A percentile compares a stretch with the other conserved stretches of the same genome.
Evolutionary conservation across 2,888 invertebrate genomes (phyloP).

Genomic region (Odontomyia ornata): DNA sequence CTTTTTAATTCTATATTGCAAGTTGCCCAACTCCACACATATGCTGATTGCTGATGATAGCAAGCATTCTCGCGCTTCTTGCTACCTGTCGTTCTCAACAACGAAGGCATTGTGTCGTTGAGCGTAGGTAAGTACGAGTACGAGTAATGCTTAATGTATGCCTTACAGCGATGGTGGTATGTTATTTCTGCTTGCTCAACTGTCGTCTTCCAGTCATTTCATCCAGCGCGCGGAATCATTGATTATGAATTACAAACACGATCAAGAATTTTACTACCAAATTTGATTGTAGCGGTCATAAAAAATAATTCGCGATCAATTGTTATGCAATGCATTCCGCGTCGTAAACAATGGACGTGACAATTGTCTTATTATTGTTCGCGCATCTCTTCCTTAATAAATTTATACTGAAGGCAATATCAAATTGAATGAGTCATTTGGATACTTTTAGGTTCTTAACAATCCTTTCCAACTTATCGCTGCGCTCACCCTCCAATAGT

Average conservation of each 20-base stretch:
- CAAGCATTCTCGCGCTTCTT: background rate
- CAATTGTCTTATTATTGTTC: conserved; percentile 44
- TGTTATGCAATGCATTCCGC: conserved; percentile 48
- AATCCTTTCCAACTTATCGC: background rate
- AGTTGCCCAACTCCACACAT: background rate
- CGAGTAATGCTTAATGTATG: too few relatives aligned
- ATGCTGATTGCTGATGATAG: background rate
- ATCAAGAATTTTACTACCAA: conserved; percentile 38
- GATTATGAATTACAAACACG: conserved; percentile 31
- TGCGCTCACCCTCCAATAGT: background rate
- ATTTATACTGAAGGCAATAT: conserved; percentile 13
- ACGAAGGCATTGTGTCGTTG: conserved; percentile 9
- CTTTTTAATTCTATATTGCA: background rate
- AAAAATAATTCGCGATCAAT: conserved; percentile 43
- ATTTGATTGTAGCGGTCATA: conserved; percentile 40
- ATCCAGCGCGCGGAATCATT: background rate
- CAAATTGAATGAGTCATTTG: conserved; percentile 9
- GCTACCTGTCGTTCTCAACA: background rate
- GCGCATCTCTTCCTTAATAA: conserved; percentile 32
- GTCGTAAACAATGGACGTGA: conserved; percentile 50
- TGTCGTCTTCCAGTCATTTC: background rate
- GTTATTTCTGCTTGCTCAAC: background rate
- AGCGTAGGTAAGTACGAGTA: conserved; percentile 9
- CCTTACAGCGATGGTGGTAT: too few relatives aligned
- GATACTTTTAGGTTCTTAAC: conserved; percentile 11